phyloP scores from a whole-genome alignment of 2,888 invertebrate genomes.

The Pardosa pseudoannulata region DNA sequence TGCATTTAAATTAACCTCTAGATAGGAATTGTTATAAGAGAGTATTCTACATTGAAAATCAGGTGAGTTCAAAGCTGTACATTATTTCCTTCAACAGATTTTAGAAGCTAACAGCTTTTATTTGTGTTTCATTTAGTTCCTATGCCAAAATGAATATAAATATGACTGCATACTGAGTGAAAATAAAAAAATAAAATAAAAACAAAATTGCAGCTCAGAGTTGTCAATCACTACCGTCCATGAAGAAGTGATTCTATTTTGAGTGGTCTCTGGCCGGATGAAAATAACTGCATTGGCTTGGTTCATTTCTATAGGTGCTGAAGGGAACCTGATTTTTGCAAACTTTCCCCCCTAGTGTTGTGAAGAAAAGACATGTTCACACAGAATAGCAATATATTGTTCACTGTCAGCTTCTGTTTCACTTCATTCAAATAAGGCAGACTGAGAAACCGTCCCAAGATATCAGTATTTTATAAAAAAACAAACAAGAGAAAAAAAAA shows the following conservation, averaged over 20 bases:
- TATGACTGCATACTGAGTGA: neutral
- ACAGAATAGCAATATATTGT: constrained; percentile 58
- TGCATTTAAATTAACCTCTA: too few relatives aligned
- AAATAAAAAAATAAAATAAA: too few relatives aligned
- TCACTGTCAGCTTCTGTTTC: constrained; percentile 33
- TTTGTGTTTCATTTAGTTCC: constrained; percentile 68
- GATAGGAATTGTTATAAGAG: too few relatives aligned
- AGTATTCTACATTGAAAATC: too few relatives aligned
- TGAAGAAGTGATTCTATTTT: constrained; percentile 68
- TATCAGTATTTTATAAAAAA: constrained; percentile 71
- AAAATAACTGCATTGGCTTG: constrained; percentile 35
- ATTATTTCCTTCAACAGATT: neutral
- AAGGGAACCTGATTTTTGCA: constrained; percentile 32
- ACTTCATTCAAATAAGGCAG: constrained; percentile 44
- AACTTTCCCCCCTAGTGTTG: constrained; percentile 18
- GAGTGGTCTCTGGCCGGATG: constrained; percentile 48
- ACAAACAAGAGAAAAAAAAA: neutral
- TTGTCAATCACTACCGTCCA: constrained; percentile 62
- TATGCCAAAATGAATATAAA: constrained; percentile 37
- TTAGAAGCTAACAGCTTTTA: constrained; percentile 35
- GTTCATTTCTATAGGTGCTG: constrained; percentile 55
- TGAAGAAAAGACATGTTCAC: constrained; percentile 41
- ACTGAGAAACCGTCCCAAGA: constrained; percentile 66
- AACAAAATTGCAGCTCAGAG: constrained; percentile 51
- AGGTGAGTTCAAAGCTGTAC: too few relatives aligned